phyloP scores from a whole-genome alignment of 2,797 vertebrate species.

The Acanthurus lineatus region DNA sequence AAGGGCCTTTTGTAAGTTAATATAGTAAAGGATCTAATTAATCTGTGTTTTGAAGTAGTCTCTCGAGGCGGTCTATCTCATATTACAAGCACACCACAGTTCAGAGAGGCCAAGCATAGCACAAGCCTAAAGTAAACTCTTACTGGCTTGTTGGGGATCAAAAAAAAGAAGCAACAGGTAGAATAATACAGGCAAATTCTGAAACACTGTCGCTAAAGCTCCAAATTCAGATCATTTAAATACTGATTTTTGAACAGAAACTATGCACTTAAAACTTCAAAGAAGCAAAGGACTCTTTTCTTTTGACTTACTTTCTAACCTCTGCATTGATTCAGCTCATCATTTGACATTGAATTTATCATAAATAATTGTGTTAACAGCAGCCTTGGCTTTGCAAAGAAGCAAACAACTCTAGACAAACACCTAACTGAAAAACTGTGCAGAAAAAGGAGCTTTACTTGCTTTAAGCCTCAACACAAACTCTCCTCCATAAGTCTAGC shows the following conservation, averaged over 20 bases:
- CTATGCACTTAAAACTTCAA: rapidly evolving
- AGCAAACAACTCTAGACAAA: conserved; percentile 3
- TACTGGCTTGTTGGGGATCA: conserved; percentile 17
- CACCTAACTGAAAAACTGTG: conserved; percentile 2
- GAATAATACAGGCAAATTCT: not conserved
- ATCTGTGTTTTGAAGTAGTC: conserved; percentile 32
- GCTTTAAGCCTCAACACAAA: conserved; percentile 20
- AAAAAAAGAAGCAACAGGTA: not conserved
- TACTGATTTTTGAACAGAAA: not conserved
- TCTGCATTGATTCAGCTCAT: not conserved
- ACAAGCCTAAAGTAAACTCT: conserved; percentile 24
- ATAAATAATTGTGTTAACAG: not conserved
- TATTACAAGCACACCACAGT: conserved; percentile 26
- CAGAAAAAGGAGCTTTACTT: conserved; percentile 16
- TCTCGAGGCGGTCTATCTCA: conserved; percentile 16
- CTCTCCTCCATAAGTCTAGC: conserved; percentile 3
- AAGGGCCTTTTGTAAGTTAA: conserved; percentile 27
- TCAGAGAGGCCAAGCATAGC: conserved; percentile 16
- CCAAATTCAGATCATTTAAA: not conserved
- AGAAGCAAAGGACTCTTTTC: not conserved
- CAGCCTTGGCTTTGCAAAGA: conserved; percentile 13
- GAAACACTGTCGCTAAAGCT: not conserved
- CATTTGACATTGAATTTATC: not conserved
- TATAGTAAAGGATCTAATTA: conserved; percentile 17
- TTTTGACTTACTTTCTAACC: not conserved